phyloP scores from a whole-genome alignment of 2,113 vertebrate species.

The Carlito syrichta region DNA sequence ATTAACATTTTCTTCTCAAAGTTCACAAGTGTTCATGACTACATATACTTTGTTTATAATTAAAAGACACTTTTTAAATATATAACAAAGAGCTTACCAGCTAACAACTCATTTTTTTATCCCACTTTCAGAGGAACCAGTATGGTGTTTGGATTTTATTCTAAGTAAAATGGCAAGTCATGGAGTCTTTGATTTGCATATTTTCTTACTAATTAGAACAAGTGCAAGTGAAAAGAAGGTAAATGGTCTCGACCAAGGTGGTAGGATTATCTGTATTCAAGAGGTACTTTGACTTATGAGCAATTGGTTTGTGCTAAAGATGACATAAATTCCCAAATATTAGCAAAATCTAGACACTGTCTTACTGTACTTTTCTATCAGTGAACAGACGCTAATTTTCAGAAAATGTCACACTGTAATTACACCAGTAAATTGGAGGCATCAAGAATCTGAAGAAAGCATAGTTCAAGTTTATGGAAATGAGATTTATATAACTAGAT shows the following conservation, averaged over 20 bases:
- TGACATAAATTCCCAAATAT: not conserved
- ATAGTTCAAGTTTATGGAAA: not conserved
- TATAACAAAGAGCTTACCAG: not conserved
- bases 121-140: not conserved
- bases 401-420: not conserved
- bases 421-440: not conserved
- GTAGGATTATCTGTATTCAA: not conserved
- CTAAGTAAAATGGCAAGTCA: not conserved
- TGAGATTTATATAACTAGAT: not conserved
- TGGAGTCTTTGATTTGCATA: not conserved
- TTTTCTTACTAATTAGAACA: too few relatives aligned
- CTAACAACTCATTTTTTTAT: not conserved
- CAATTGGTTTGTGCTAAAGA: not conserved
- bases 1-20: not conserved
- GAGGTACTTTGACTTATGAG: not conserved
- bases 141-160: not conserved
- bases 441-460: not conserved
- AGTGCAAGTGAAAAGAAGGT: not conserved
- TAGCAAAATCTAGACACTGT: not conserved
- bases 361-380: not conserved
- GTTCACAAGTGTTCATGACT: not conserved
- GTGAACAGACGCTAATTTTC: not conserved
- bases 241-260: not conserved
- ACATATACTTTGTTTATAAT: not conserved
- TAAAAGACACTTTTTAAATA: not conserved